Evolutionary conservation across 2,888 invertebrate species (phyloP).

Genomic region (Sipha maydis): DNA sequence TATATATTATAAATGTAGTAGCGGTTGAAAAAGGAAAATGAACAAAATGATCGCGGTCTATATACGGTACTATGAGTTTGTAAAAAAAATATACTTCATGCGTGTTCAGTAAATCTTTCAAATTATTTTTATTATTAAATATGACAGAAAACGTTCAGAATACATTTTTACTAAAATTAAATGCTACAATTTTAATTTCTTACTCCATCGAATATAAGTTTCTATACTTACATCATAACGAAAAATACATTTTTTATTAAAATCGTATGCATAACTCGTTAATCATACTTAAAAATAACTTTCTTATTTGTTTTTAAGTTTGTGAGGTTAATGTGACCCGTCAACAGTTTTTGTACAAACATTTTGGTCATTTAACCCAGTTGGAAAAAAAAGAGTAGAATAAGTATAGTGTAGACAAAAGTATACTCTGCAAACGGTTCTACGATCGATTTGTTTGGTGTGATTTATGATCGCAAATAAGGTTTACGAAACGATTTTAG

Average conservation of each 20-base stretch:
- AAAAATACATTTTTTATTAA: slow-evolving; percentile 2
- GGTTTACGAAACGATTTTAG: slow-evolving; percentile 22
- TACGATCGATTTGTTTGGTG: neutral
- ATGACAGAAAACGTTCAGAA: neutral
- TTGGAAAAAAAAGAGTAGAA: neutral
- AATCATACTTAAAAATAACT: neutral
- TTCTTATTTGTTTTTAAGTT: neutral
- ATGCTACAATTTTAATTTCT: neutral
- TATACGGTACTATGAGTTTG: neutral
- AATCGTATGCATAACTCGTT: neutral
- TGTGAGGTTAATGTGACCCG: neutral
- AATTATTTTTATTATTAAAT: slow-evolving; percentile 6
- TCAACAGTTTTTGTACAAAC: neutral
- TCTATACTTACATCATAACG: neutral
- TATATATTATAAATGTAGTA: neutral
- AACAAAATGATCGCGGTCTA: neutral
- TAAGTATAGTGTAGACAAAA: neutral
- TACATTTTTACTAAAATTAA: neutral
- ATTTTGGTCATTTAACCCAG: slow-evolving; percentile 7
- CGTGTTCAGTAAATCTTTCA: neutral
- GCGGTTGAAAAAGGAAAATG: neutral
- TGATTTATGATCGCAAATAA: slow-evolving; percentile 14
- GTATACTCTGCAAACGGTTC: neutral
- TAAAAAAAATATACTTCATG: neutral
- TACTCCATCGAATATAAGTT: neutral